These are phyloP conservation scores for Pavo muticus DNA, from an alignment of 2,113 vertebrate species.

Conservation along the genomic window DNA sequence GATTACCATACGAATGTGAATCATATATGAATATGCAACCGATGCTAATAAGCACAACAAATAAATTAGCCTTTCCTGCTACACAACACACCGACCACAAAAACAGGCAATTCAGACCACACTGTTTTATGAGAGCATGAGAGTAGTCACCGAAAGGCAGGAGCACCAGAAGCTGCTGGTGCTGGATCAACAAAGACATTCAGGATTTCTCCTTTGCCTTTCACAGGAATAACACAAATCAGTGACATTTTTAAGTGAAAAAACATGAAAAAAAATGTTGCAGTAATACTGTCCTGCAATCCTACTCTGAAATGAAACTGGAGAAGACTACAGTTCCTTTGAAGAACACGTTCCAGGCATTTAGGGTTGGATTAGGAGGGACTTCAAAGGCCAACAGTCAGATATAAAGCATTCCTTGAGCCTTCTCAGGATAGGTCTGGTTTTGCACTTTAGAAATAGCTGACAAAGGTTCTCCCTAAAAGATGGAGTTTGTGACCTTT, in stretches of 20 bases:
- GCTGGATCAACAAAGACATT: not conserved
- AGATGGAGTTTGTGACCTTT: not conserved
- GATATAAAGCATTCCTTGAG: slow-evolving; percentile 39
- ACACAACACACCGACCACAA: not conserved
- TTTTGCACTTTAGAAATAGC: slow-evolving; percentile 52
- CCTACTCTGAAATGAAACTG: slow-evolving; percentile 25
- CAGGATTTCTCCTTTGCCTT: not conserved
- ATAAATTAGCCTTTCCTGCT: not conserved
- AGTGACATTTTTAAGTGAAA: not conserved
- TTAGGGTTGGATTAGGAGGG: slow-evolving; percentile 44
- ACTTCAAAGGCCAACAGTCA: slow-evolving; percentile 61
- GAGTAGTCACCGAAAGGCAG: not conserved
- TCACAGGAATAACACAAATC: not conserved
- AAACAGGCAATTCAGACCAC: not conserved
- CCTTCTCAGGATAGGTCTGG: slow-evolving; percentile 40
- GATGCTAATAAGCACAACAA: not conserved
- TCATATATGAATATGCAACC: not conserved
- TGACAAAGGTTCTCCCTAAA: slow-evolving; percentile 1
- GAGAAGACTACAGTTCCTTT: slow-evolving; percentile 33
- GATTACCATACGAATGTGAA: not conserved
- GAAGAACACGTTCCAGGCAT: slow-evolving; percentile 34
- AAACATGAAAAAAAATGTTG: not conserved
- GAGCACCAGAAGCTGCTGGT: not conserved
- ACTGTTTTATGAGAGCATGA: not conserved
- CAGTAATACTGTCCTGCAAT: not conserved